Percentiles rank a stretch among this genome's conserved stretches.
These are phyloP conservation scores for Scaptodrosophila latifasciaeformis DNA, from an alignment of 2,888 invertebrate genomes.

Conservation along the genomic window DNA sequence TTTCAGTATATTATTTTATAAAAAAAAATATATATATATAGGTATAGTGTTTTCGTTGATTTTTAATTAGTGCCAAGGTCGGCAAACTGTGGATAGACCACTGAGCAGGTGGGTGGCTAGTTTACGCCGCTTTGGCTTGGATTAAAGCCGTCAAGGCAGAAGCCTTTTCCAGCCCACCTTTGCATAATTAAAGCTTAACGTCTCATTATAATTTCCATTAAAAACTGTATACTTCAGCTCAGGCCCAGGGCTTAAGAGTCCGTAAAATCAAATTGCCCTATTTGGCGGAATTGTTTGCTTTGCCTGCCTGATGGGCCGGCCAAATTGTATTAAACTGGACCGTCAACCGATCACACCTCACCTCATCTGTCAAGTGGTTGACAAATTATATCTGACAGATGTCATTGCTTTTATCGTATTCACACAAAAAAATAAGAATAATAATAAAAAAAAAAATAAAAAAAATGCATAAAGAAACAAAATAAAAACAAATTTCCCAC, in stretches of 20 bases:
- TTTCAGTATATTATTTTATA: too few species aligned
- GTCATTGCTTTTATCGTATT: too few species aligned
- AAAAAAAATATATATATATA: too few species aligned
- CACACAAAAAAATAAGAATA: too few species aligned
- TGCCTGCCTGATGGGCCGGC: background rate
- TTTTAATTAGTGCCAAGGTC: slow-evolving; percentile 64
- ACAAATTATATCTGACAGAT: slow-evolving; percentile 47
- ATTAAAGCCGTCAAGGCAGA: slow-evolving; percentile 47
- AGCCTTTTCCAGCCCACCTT: slow-evolving; percentile 21
- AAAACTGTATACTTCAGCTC: slow-evolving; percentile 38
- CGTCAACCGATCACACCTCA: too few species aligned
- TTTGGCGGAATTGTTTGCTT: background rate
- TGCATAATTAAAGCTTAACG: slow-evolving; percentile 62
- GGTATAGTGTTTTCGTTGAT: slow-evolving; percentile 20
- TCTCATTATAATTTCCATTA: slow-evolving; percentile 67
- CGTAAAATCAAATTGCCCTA: background rate
- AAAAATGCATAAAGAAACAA: too few species aligned
- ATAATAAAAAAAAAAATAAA: too few species aligned
- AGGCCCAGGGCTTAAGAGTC: slow-evolving; percentile 10
- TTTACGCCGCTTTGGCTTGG: too few species aligned
- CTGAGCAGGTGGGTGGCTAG: too few species aligned
- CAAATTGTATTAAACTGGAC: too few species aligned
- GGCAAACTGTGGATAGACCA: slow-evolving; percentile 32
- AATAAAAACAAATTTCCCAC: too few species aligned
- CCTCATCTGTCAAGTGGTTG: too few species aligned